phyloP scores from a whole-genome alignment of 2,797 vertebrate genomes.

The Anas capensis region DNA sequence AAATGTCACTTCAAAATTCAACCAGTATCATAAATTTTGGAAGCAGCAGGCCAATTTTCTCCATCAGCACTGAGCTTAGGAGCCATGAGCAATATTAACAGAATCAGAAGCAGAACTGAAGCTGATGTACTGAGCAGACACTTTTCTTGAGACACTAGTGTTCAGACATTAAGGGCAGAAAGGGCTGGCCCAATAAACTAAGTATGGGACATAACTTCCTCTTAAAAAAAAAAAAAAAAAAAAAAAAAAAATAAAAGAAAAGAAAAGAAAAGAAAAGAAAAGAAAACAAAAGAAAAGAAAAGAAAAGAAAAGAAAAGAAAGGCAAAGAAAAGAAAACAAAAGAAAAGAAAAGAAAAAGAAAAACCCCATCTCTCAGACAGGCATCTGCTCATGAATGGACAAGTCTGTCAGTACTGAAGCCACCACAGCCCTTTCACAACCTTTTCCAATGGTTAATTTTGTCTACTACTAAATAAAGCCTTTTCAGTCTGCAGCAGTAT shows the following conservation, averaged over 20 bases:
- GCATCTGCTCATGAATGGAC: not conserved
- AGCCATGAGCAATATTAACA: not conserved
- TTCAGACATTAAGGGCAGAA: not conserved
- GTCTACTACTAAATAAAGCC: not conserved
- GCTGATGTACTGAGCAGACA: not conserved
- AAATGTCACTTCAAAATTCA: conserved; percentile 42
- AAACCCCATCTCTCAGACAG: not conserved
- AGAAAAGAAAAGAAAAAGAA: not conserved
- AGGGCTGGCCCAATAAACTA: not conserved
- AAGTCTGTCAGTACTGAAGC: not conserved
- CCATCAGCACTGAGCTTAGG: not conserved
- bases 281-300: too few species aligned
- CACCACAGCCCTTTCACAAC: not conserved
- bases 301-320: too few species aligned
- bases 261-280: too few species aligned
- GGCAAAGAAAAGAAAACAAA: too few species aligned
- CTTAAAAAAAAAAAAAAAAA: too few species aligned
- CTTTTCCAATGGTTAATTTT: conserved; percentile 23
- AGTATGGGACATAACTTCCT: not conserved
- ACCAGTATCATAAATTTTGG: conserved; percentile 12
- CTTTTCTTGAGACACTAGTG: not conserved
- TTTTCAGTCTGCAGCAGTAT: not conserved
- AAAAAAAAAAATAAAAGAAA: too few species aligned
- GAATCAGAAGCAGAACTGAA: conserved; percentile 32
- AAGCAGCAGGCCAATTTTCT: not conserved